Percentiles rank a stretch among this genome's conserved stretches.
phyloP scores from a whole-genome alignment of 1,140 invertebrate species.

The Holotrichia oblita region DNA sequence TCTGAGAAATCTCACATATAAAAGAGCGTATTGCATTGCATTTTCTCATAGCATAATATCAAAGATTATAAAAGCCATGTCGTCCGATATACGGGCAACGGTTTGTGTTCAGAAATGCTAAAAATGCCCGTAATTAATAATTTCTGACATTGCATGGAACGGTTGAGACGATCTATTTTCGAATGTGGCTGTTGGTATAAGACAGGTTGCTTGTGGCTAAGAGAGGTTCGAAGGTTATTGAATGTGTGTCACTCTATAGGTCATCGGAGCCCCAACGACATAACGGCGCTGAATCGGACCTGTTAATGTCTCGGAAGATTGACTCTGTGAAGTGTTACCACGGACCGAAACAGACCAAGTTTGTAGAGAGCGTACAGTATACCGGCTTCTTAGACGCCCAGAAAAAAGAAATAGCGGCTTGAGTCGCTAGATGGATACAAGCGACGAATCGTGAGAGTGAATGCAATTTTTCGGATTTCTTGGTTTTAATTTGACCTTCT shows the following conservation, averaged over 20 bases:
- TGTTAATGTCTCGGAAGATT: constrained; percentile 11
- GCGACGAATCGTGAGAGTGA: background rate
- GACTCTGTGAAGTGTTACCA: background rate
- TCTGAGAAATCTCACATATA: background rate
- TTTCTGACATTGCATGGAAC: background rate
- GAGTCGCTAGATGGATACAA: background rate
- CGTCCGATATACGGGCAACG: constrained; percentile 8
- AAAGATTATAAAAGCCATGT: background rate
- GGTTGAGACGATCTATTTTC: background rate
- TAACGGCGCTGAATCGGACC: constrained; percentile 15
- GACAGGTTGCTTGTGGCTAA: background rate
- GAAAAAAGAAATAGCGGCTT: background rate
- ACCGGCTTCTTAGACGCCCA: background rate
- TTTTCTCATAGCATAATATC: constrained; percentile 12
- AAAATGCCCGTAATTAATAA: constrained; percentile 20
- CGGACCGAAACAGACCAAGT: background rate
- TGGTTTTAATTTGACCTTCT: background rate
- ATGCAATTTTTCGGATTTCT: background rate
- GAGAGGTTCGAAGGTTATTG: constrained; percentile 13
- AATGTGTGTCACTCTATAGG: constrained; percentile 35
- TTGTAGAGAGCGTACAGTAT: background rate
- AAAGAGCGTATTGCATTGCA: background rate
- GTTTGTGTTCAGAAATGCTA: background rate
- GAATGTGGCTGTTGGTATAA: background rate
- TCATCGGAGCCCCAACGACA: constrained; percentile 31